A percentile compares a stretch with the other conserved stretches of the same genome.
phyloP scores from a whole-genome alignment of 2,113 vertebrate genomes.

The Gobiocypris rarus region DNA sequence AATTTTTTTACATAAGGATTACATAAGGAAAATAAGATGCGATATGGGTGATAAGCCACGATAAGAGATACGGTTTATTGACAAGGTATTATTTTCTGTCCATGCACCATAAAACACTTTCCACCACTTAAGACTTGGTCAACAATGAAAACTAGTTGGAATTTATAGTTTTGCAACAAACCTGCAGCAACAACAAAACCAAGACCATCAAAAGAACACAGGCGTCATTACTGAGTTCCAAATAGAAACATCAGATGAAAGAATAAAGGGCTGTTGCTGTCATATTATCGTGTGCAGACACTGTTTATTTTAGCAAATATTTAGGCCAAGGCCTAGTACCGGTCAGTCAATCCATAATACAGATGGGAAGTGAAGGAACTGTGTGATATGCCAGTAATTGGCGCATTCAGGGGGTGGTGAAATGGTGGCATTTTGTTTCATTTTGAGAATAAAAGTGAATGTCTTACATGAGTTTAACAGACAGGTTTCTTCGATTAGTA shows the following conservation, averaged over 20 bases:
- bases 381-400: conserved; percentile 2
- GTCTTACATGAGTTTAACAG: neutral
- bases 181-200: neutral
- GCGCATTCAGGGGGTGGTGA: conserved; percentile 5
- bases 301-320: neutral
- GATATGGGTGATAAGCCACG: neutral
- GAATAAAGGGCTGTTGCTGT: neutral
- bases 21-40: neutral
- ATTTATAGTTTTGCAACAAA: conserved; percentile 1
- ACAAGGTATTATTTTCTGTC: neutral
- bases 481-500: neutral
- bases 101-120: neutral
- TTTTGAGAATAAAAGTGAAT: conserved; percentile 28
- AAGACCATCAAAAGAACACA: neutral
- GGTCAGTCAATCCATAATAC: neutral
- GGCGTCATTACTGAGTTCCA: neutral
- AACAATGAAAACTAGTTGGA: neutral
- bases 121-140: neutral
- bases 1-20: neutral
- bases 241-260: neutral
- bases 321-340: neutral
- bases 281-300: neutral
- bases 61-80: neutral
- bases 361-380: neutral
- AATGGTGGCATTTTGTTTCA: neutral